These are phyloP conservation scores for Drosophila emarginata DNA, from an alignment of 2,888 invertebrate species.

Conservation along the genomic window DNA sequence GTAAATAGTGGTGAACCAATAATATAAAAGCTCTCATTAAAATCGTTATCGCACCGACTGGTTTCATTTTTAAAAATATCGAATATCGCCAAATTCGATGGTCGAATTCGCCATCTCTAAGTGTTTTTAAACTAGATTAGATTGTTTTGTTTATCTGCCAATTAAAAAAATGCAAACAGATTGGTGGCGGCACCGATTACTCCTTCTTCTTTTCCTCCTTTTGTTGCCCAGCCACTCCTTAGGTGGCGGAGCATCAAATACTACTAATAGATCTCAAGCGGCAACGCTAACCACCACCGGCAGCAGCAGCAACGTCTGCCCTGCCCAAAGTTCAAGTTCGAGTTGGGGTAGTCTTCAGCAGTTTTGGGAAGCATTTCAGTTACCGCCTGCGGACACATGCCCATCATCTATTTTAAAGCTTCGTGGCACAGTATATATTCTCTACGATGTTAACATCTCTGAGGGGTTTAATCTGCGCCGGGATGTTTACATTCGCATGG, in stretches of 20 bases:
- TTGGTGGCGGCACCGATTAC: neutral
- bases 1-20: neutral
- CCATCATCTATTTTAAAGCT: constrained; percentile 47
- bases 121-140: constrained; percentile 2
- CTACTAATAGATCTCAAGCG: neutral
- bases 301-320: neutral
- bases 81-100: neutral
- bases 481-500: constrained; percentile 97
- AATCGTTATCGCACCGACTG: neutral
- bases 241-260: neutral
- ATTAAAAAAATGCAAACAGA: constrained; percentile 3
- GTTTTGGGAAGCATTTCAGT: constrained; percentile 33
- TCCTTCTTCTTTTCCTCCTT: neutral
- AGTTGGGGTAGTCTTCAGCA: neutral
- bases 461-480: constrained; percentile 98
- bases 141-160: neutral
- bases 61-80: too few relatives aligned
- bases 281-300: neutral
- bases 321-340: neutral
- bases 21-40: neutral
- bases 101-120: constrained; percentile 1
- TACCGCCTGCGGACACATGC: constrained; percentile 33
- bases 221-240: neutral
- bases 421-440: constrained; percentile 84
- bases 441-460: constrained; percentile 96